A percentile compares a stretch with the other conserved stretches of the same genome.
These are phyloP conservation scores for Cataglyphis altisquamis DNA, from an alignment of 2,888 invertebrate genomes.

Conservation along the genomic window DNA sequence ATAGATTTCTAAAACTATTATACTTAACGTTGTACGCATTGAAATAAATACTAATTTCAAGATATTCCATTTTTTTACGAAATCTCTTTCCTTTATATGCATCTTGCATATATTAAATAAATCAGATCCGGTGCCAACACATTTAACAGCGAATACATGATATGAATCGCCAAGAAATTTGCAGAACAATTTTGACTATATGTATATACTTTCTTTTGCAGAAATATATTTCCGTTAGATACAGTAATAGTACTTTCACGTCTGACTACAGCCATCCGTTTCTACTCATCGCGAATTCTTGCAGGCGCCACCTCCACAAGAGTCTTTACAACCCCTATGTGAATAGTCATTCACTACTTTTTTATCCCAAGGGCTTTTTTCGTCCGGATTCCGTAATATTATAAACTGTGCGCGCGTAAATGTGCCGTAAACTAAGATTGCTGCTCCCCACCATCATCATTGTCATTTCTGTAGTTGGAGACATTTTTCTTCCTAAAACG, in stretches of 20 bases:
- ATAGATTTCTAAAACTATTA: not conserved
- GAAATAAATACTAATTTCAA: not conserved
- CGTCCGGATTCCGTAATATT: conserved; percentile 46
- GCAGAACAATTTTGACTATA: conserved; percentile 19
- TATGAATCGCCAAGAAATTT: conserved; percentile 16
- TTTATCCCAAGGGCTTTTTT: conserved; percentile 24
- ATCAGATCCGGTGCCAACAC: not conserved
- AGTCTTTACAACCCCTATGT: conserved; percentile 17
- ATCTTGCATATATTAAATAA: conserved; percentile 36
- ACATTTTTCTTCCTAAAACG: conserved; percentile 59
- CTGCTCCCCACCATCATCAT: conserved; percentile 10
- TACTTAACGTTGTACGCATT: not conserved
- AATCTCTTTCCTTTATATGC: conserved; percentile 15
- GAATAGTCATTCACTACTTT: conserved; percentile 48
- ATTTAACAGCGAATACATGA: conserved; percentile 28
- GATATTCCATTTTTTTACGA: not conserved
- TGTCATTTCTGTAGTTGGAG: conserved; percentile 4
- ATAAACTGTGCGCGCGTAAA: conserved; percentile 54
- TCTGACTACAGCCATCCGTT: conserved; percentile 54
- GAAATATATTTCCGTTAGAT: conserved; percentile 15
- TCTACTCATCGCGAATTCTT: conserved; percentile 50
- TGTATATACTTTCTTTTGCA: not conserved
- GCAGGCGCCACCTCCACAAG: conserved; percentile 21
- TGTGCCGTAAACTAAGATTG: conserved; percentile 63
- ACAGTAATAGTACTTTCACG: conserved; percentile 22